These are phyloP conservation scores for Dasypolia templi DNA, from an alignment of 2,888 invertebrate species.

Conservation along the genomic window DNA sequence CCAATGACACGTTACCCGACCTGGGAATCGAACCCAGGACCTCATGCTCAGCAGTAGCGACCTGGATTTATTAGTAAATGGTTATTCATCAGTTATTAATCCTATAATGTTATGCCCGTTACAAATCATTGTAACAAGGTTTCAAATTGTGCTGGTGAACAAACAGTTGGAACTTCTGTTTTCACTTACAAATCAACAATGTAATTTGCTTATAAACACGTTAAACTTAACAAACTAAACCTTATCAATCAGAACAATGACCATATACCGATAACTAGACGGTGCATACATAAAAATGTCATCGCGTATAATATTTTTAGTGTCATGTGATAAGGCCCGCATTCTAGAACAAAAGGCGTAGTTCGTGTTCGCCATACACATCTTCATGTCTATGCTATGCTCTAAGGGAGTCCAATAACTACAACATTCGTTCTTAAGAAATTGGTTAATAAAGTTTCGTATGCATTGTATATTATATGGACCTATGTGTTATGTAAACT, in stretches of 20 bases:
- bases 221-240: slow-evolving; percentile 9
- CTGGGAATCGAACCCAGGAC: too few relatives aligned
- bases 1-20: too few relatives aligned
- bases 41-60: too few relatives aligned
- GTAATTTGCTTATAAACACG: slow-evolving; percentile 3
- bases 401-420: background rate
- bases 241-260: slow-evolving; percentile 1
- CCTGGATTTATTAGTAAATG: too few relatives aligned
- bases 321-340: slow-evolving; percentile 21
- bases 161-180: slow-evolving; percentile 9
- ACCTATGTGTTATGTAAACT: slow-evolving; percentile 60
- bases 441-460: slow-evolving; percentile 73
- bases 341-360: slow-evolving; percentile 29
- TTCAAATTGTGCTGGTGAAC: slow-evolving; percentile 8
- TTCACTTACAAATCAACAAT: slow-evolving; percentile 23
- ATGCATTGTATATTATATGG: slow-evolving; percentile 68
- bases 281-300: background rate
- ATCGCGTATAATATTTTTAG: slow-evolving; percentile 10
- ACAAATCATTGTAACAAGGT: background rate
- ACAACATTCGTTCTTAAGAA: slow-evolving; percentile 76
- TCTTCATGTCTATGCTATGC: background rate
- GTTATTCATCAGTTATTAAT: too few relatives aligned
- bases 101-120: background rate
- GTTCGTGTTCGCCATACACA: slow-evolving; percentile 1
- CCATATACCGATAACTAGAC: background rate